Conservation (phyloP, 2,113 vertebrate genomes). For the Perognathus longimembris region DNA sequence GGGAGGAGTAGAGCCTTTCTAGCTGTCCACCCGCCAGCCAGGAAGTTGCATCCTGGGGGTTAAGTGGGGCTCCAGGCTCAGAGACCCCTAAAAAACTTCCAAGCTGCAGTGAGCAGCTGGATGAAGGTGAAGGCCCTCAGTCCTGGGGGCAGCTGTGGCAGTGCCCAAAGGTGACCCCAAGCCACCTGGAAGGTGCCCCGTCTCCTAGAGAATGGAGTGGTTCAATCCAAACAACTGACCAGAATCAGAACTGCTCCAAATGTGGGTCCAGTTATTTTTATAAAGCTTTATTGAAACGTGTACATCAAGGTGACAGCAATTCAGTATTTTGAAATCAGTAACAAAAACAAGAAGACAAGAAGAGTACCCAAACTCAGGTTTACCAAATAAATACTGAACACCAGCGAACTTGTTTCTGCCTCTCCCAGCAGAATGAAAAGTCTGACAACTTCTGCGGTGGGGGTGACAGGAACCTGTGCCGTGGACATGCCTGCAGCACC, state of each 20-base stretch:
- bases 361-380: background rate
- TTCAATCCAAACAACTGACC: background rate
- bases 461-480: background rate
- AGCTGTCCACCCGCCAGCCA: background rate
- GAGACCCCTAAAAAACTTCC: background rate
- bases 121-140: background rate
- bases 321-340: conserved; percentile 72
- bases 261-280: conserved; percentile 14
- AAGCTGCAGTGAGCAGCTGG: no score
- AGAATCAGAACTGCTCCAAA: background rate
- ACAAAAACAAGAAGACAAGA: conserved; percentile 70
- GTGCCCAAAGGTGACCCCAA: background rate
- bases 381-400: conserved; percentile 14
- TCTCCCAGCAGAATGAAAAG: background rate
- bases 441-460: background rate
- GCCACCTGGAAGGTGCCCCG: no score
- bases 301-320: conserved; percentile 74
- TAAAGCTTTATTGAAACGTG: conserved; percentile 85
- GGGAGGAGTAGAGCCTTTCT: background rate
- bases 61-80: background rate
- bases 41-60: background rate
- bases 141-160: background rate
- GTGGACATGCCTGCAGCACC: background rate
- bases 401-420: background rate
- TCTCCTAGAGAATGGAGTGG: background rate